Base-by-base conservation (phyloP, 2,888 invertebrate species). In the Hyposoter didymator region DNA sequence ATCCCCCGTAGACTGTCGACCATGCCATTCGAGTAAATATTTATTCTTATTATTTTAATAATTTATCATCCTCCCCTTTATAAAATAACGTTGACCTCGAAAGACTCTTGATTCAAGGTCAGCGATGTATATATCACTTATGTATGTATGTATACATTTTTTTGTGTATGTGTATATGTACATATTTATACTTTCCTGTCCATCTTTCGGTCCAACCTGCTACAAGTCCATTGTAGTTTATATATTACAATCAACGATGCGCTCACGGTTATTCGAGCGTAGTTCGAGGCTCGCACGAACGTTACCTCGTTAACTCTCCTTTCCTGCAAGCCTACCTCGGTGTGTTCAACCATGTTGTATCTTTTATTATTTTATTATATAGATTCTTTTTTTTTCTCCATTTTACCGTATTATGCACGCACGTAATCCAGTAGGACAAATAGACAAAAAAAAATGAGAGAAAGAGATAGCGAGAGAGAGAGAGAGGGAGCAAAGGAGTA, bases 311-410 rank as follows among this genome's bases (percentile, higher is more conserved):
- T 67, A 78, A 66, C 76, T 73, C 72, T 74, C 35, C 49, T 47
- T 75, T 75, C 35, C 62, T 49, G 32, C 55, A 84, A 86, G 79
- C 80, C 59, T 78, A 82, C 81, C 73, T 72, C 43, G 62, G 78
- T 76, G 80, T 47, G 73, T 81, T 82, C 74, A 74, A 28, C 69
- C 74, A 79, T 85, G 81, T 78, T 82, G 10, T 59, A 59, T 62
- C 84, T 82, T 84, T 80, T 78, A 86, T 80, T 78, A 86, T 86
- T 87, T 86, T 85, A 88, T 87, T 88, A 82, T 86, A 14, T 28
- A 59, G 14, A 28, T 80, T 84, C 83, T 88, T 85, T 82, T 87
- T 87, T 78, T 79, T 32, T 78, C 81, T 81, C 52, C 81, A 80
- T 84, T 87, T 87, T 85, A 87, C 75, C 78, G 75, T 84, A 83